Evolutionary conservation across 2,888 invertebrate genomes (phyloP).

Genomic region (Drosophila emarginata): DNA sequence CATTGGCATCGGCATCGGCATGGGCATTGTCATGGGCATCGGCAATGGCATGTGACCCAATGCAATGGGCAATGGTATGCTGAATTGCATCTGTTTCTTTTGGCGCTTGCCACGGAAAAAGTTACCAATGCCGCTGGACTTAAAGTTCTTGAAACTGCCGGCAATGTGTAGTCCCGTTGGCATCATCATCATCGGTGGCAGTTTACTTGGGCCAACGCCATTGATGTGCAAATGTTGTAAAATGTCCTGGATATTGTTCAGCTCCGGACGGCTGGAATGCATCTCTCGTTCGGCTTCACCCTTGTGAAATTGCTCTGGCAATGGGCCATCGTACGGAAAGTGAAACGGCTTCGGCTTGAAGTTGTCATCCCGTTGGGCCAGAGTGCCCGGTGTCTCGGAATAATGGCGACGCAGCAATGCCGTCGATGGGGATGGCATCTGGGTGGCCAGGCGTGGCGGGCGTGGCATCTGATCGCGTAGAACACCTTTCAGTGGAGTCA

Average conservation of each 20-base stretch:
- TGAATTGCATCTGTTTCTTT: slow-evolving; percentile 78
- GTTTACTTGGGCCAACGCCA: slow-evolving; percentile 43
- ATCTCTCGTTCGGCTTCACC: slow-evolving; percentile 30
- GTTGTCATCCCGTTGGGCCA: slow-evolving; percentile 65
- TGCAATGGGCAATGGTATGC: slow-evolving; percentile 62
- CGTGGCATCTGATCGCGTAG: slow-evolving; percentile 76
- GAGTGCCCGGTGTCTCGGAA: slow-evolving; percentile 59
- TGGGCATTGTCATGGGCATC: slow-evolving; percentile 28
- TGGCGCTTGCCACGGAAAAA: slow-evolving; percentile 80
- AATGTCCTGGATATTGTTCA: slow-evolving; percentile 82
- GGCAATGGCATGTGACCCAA: slow-evolving; percentile 25
- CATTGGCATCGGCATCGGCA: slow-evolving; percentile 62
- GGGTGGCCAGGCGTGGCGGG: slow-evolving; percentile 75
- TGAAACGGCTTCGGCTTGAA: slow-evolving; percentile 80
- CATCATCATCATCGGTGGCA: slow-evolving; percentile 73
- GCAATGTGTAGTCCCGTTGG: slow-evolving; percentile 79
- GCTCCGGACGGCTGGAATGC: slow-evolving; percentile 34
- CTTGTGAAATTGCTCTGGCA: slow-evolving; percentile 80
- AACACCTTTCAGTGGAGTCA: slow-evolving; percentile 74
- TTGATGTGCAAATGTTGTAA: slow-evolving; percentile 73
- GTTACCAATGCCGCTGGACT: slow-evolving; percentile 79
- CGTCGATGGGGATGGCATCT: slow-evolving; percentile 52
- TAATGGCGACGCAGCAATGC: slow-evolving; percentile 67
- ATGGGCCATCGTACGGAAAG: slow-evolving; percentile 79
- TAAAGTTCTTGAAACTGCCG: slow-evolving; percentile 80